Conservation (phyloP, 2,888 invertebrate species). For the Mechanitis mazaeus region DNA sequence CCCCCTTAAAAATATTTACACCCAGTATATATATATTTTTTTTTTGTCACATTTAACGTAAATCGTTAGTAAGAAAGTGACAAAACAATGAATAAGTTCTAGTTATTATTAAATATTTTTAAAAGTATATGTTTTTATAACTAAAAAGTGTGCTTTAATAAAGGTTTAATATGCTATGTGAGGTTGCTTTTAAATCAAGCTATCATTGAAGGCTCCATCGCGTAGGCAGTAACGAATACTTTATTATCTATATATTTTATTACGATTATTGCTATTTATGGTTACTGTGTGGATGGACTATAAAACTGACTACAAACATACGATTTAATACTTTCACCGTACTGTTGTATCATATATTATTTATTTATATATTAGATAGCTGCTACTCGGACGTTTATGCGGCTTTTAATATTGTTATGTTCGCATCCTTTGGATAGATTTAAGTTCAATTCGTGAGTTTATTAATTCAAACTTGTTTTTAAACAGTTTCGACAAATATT, state of each 20-base stretch:
- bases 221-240: slow-evolving; percentile 4
- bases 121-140: not conserved
- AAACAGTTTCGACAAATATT: too few relatives aligned
- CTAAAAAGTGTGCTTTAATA: not conserved
- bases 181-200: not conserved
- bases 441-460: too few relatives aligned
- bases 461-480: too few relatives aligned
- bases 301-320: slow-evolving; percentile 3
- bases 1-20: too few relatives aligned
- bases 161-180: not conserved
- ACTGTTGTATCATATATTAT: not conserved
- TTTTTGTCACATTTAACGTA: too few relatives aligned
- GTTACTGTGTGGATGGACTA: not conserved
- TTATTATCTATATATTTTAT: slow-evolving; percentile 5
- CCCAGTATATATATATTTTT: too few relatives aligned
- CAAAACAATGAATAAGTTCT: too few relatives aligned
- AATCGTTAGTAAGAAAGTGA: too few relatives aligned
- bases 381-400: too few relatives aligned
- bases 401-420: too few relatives aligned
- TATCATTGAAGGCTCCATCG: slow-evolving; percentile 4
- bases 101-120: too few relatives aligned
- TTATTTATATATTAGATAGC: not conserved
- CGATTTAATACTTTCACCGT: slow-evolving; percentile 1
- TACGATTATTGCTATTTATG: slow-evolving; percentile 6
- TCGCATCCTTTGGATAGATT: too few relatives aligned